Evolutionary conservation across 2,113 vertebrate genomes (phyloP).

Genomic region (Herpetotheres cachinnans): DNA sequence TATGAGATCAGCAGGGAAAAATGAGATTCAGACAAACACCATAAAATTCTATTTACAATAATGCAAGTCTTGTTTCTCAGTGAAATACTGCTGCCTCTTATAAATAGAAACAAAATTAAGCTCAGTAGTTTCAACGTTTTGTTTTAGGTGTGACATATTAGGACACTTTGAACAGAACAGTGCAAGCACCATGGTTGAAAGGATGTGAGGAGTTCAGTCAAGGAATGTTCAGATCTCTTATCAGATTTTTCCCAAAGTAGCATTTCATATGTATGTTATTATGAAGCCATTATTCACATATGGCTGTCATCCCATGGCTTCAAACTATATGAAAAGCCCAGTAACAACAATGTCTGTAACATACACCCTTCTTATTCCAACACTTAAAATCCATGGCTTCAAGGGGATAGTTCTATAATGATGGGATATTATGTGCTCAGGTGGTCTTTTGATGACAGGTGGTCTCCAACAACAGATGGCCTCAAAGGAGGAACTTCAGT

Average conservation of each 20-base stretch:
- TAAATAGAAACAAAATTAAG: neutral
- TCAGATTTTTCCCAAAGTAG: neutral
- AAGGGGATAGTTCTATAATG: neutral
- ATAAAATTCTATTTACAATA: neutral
- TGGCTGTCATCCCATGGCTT: neutral
- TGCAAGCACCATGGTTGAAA: neutral
- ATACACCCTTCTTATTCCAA: neutral
- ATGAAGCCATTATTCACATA: neutral
- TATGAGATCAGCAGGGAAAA: neutral
- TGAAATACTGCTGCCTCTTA: neutral
- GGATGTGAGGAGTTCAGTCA: neutral
- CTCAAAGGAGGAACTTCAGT: slow-evolving; percentile 2
- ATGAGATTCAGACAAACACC: neutral
- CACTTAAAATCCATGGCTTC: neutral
- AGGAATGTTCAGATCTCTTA: neutral
- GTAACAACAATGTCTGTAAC: neutral
- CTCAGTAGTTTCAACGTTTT: neutral
- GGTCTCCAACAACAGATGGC: slow-evolving; percentile 42
- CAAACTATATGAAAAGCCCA: neutral
- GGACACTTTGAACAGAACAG: neutral
- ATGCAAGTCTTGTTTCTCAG: neutral
- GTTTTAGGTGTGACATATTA: neutral
- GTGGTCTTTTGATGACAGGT: slow-evolving; percentile 48
- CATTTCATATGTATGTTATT: neutral
- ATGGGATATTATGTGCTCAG: slow-evolving; percentile 4